phyloP scores from a whole-genome alignment of 2,797 vertebrate genomes.

The Sebastes glaucus region DNA sequence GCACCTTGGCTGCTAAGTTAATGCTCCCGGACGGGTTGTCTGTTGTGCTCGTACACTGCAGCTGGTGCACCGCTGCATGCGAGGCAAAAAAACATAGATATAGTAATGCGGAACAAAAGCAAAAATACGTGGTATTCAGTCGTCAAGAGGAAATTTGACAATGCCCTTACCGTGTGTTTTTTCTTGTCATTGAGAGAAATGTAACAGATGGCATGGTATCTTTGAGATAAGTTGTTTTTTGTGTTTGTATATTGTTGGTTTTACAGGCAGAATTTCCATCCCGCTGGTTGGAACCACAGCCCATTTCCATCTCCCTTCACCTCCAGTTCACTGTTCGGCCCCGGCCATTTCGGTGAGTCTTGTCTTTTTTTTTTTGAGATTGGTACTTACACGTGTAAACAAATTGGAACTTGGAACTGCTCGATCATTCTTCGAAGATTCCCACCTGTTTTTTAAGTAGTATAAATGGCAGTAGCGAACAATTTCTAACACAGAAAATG shows the following conservation, averaged over 20 bases:
- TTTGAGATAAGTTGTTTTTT: neutral
- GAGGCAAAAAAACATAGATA: neutral
- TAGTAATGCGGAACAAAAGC: neutral
- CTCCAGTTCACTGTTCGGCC: slow-evolving; percentile 79
- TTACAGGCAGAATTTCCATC: slow-evolving; percentile 62
- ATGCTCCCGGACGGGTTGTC: too few species aligned
- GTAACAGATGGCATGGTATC: neutral
- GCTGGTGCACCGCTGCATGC: too few species aligned
- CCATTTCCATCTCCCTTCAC: slow-evolving; percentile 78
- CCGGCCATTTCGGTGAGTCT: slow-evolving; percentile 89
- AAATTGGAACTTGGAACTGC: too few species aligned
- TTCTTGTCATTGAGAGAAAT: neutral
- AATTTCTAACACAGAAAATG: neutral
- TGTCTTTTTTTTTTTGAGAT: neutral
- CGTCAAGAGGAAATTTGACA: neutral
- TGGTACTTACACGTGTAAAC: neutral
- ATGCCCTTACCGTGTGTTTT: neutral
- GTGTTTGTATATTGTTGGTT: neutral
- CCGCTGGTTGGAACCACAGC: slow-evolving; percentile 51
- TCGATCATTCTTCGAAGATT: neutral
- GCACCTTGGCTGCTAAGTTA: fast-evolving
- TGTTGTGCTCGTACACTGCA: too few species aligned
- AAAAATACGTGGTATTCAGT: neutral
- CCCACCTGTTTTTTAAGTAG: neutral
- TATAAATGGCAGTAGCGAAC: neutral